These are phyloP conservation scores for Euwallacea fornicatus DNA, from an alignment of 1,140 invertebrate species.

Conservation along the genomic window DNA sequence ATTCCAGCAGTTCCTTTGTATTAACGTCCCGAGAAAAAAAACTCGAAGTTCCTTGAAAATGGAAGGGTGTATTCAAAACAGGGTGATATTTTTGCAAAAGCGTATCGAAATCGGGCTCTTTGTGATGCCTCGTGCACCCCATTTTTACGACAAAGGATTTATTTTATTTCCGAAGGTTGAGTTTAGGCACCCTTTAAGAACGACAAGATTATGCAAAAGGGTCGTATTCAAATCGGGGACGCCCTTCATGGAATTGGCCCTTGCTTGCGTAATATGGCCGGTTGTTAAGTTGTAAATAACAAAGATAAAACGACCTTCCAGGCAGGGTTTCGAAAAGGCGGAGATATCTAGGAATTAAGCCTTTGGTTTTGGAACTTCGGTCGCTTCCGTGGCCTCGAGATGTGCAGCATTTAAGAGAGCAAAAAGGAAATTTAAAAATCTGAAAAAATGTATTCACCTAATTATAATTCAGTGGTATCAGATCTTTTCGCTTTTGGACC, in stretches of 20 bases:
- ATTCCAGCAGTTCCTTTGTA: too few relatives aligned
- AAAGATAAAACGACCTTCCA: conserved; percentile 18
- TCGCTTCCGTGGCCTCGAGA: too few relatives aligned
- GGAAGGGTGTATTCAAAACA: conserved; percentile 22
- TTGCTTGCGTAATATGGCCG: conserved; percentile 28
- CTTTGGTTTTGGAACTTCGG: too few relatives aligned
- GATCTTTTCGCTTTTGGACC: conserved; percentile 5
- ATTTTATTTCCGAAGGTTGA: conserved; percentile 52
- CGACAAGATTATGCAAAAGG: conserved; percentile 45
- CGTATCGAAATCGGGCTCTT: conserved; percentile 49
- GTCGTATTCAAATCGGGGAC: conserved; percentile 32
- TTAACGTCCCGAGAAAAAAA: too few relatives aligned
- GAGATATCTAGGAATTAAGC: neutral
- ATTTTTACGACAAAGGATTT: conserved; percentile 46
- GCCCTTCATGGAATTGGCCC: conserved; percentile 26
- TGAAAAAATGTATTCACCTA: conserved; percentile 12
- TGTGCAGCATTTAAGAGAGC: too few relatives aligned
- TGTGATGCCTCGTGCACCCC: conserved; percentile 44
- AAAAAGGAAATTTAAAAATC: conserved; percentile 1
- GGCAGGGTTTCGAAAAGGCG: neutral
- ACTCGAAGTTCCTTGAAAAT: conserved; percentile 2
- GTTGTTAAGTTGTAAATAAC: conserved; percentile 36
- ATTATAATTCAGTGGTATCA: neutral
- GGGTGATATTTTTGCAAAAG: conserved; percentile 39
- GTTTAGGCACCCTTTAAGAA: conserved; percentile 47